A percentile compares a stretch with the other conserved stretches of the same genome.
Evolutionary conservation across 2,888 invertebrate genomes (phyloP).

Genomic region (Ormyrus labotus): DNA sequence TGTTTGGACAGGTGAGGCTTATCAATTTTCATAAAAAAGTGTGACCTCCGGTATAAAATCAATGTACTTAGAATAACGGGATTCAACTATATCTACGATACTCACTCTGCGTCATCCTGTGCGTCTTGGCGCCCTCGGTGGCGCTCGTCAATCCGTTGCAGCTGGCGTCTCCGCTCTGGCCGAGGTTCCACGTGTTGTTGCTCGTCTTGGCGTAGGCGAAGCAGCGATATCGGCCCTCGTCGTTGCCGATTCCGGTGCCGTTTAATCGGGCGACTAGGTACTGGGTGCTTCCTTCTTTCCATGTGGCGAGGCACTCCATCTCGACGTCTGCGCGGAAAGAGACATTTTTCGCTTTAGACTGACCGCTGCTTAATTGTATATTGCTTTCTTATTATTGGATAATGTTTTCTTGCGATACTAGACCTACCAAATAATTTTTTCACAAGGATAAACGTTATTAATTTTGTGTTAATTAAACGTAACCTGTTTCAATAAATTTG

Average conservation of each 20-base stretch:
- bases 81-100: background rate
- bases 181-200: slow-evolving; percentile 81
- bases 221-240: slow-evolving; percentile 89
- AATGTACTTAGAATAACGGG: too few species aligned
- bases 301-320: slow-evolving; percentile 86
- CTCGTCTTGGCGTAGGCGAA: slow-evolving; percentile 87
- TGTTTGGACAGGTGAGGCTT: too few species aligned
- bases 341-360: background rate
- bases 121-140: slow-evolving; percentile 86
- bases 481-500: too few species aligned
- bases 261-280: slow-evolving; percentile 89
- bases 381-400: background rate
- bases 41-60: too few species aligned
- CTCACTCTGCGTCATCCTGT: slow-evolving; percentile 78
- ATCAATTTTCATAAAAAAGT: too few species aligned
- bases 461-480: too few species aligned
- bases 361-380: background rate
- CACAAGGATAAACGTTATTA: too few species aligned
- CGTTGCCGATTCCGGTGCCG: slow-evolving; percentile 84
- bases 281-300: slow-evolving; percentile 89
- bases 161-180: slow-evolving; percentile 87
- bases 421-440: too few species aligned
- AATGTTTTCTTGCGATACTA: too few species aligned
- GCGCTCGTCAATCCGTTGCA: slow-evolving; percentile 86
- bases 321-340: slow-evolving; percentile 81